phyloP scores from a whole-genome alignment of 2,888 invertebrate species.

The Lysandra bellargus region DNA sequence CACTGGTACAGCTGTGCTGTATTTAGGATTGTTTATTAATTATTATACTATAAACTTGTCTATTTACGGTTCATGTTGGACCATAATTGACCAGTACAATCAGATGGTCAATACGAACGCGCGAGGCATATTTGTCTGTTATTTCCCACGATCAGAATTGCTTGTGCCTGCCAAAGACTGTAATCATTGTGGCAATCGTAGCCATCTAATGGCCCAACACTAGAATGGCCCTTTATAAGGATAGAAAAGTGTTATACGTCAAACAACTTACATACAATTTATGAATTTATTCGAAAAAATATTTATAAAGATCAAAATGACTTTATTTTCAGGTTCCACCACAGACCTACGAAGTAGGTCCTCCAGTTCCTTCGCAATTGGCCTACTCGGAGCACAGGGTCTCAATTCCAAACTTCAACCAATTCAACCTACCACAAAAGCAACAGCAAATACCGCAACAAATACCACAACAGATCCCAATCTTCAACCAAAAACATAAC shows the following conservation, averaged over 20 bases:
- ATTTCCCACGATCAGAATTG: too few species aligned
- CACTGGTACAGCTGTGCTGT: neutral
- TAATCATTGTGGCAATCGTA: too few species aligned
- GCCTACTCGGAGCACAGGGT: conserved; percentile 61
- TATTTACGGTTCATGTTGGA: neutral
- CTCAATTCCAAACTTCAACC: conserved; percentile 48
- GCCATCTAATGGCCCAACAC: too few species aligned
- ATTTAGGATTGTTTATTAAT: neutral
- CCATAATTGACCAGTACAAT: too few species aligned
- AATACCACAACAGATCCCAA: conserved; percentile 36
- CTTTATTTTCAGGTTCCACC: conserved; percentile 52
- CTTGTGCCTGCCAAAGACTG: too few species aligned
- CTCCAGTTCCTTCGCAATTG: conserved; percentile 61
- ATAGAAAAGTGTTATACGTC: too few species aligned
- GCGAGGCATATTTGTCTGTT: too few species aligned
- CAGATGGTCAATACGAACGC: too few species aligned
- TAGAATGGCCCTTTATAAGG: too few species aligned
- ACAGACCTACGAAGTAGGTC: conserved; percentile 62
- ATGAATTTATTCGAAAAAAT: too few species aligned
- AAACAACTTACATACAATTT: neutral
- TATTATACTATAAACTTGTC: neutral
- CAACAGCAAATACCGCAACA: conserved; percentile 41
- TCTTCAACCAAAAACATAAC: conserved; percentile 33
- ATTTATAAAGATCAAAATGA: too few species aligned
- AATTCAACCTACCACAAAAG: conserved; percentile 45